These are phyloP conservation scores for Macrophya alboannulata DNA, from an alignment of 2,888 invertebrate genomes.

Conservation along the genomic window DNA sequence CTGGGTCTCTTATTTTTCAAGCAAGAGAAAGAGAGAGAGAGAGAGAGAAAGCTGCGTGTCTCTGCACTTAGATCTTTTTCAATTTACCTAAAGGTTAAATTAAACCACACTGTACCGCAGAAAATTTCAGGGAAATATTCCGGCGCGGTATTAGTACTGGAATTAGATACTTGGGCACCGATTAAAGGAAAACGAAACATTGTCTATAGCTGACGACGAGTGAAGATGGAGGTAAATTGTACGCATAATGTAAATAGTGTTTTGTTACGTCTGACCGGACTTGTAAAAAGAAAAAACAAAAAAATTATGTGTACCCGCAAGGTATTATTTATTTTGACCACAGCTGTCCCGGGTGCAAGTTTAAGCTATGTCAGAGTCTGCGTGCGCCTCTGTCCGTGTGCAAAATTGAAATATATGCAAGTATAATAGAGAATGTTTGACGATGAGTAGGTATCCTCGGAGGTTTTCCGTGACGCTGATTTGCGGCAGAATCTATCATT, in stretches of 20 bases:
- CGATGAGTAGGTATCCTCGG: background rate
- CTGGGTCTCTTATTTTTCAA: background rate
- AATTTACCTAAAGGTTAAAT: background rate
- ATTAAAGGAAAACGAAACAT: background rate
- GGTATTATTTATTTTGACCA: conserved; percentile 3
- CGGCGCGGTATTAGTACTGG: background rate
- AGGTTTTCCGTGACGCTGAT: conserved; percentile 2
- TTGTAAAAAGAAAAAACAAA: background rate
- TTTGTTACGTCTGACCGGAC: background rate
- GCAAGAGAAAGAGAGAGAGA: too few species aligned
- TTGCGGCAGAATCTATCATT: background rate
- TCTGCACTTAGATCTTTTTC: background rate
- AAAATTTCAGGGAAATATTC: background rate
- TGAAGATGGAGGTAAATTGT: background rate
- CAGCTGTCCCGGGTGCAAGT: conserved; percentile 1
- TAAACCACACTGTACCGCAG: background rate
- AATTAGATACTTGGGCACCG: background rate
- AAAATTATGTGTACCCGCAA: background rate
- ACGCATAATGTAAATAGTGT: background rate
- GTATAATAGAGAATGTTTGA: background rate
- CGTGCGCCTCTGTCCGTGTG: background rate
- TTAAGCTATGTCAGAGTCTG: background rate
- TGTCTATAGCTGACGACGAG: background rate
- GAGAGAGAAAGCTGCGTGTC: background rate
- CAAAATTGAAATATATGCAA: conserved; percentile 11